Base-by-base conservation (phyloP, 2,888 invertebrate species). In the Apodemia hepburni region DNA sequence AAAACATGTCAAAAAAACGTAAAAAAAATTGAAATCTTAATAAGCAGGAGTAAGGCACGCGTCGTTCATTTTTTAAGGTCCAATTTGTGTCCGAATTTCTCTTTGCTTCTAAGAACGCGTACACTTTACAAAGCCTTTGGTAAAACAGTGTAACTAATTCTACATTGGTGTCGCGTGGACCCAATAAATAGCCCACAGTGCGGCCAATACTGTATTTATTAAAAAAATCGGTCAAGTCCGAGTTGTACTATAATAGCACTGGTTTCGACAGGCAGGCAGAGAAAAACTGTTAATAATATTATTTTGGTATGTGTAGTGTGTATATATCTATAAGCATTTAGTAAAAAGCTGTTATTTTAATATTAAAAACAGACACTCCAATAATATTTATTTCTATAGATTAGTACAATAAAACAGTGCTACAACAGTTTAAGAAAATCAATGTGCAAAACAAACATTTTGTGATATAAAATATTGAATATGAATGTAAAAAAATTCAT, bases 111-210 rank as follows among this genome's bases (percentile, higher is more conserved):
- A 73, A 80, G 90, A 91, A 90, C 68, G 71, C 69, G 70, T 70
- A 75, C 69, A 33, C 7, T 65, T 69, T 71, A 76, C 75, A 79
- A 76, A 70, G 71, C 72, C 87, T 84, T 85, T 87, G 86, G 79
- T 87, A 89, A 87, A 88, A 90, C 80, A 85, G 81, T 89, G 91
- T 82, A 89, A 90, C 89, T 81, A 90, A 91, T 91, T 77, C 75
- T 75, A 84, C 86, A 87, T 84, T 87, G 78, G 77, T 84, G 91
- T 87, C 91, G 91, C 91, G 91, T 91, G 91, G 91, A 82, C 77
- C 78, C 82, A 84, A 85, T 89, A 90, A 89, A 90, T 69, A 78
- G 68, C 71, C 88, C 88, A 88, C 89, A 89, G 87, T 80, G 85
- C 82, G 81, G 80, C 85, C 76, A 76, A 78, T 69, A 75, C 75